Conservation (phyloP, 1,140 invertebrate genomes). For the Amyelois transitella region DNA sequence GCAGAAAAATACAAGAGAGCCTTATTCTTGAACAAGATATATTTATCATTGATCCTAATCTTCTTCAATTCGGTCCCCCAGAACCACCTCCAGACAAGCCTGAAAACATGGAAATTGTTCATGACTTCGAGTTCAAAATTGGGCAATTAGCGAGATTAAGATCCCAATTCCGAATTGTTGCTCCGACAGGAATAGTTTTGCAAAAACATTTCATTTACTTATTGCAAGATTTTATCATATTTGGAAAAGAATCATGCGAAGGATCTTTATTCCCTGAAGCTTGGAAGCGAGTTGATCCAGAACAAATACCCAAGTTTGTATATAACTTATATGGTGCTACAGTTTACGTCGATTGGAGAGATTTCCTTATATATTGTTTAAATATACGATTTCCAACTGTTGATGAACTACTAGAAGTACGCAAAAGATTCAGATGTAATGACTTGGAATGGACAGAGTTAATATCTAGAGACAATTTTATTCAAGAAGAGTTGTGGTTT, state of each 20-base stretch:
- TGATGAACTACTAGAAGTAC: conserved; percentile 67
- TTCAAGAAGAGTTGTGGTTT: conserved; percentile 74
- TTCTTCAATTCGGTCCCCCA: conserved; percentile 45
- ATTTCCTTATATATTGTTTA: conserved; percentile 77
- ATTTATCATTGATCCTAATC: conserved; percentile 62
- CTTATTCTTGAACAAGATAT: conserved; percentile 66
- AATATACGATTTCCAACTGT: conserved; percentile 70
- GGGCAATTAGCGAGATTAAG: conserved; percentile 69
- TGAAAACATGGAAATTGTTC: conserved; percentile 31
- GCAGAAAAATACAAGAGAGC: conserved; percentile 57
- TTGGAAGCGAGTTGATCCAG: conserved; percentile 71
- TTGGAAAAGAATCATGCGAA: conserved; percentile 63
- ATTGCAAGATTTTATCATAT: conserved; percentile 75
- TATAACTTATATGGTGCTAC: conserved; percentile 67
- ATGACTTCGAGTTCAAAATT: conserved; percentile 65
- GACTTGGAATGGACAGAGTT: conserved; percentile 64
- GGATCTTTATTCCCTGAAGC: conserved; percentile 61
- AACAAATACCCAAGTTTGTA: conserved; percentile 66
- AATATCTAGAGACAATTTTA: conserved; percentile 54
- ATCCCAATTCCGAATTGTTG: conserved; percentile 69
- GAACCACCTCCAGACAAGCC: conserved; percentile 16
- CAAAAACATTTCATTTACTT: conserved; percentile 73
- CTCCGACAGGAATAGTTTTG: conserved; percentile 72
- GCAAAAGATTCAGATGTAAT: conserved; percentile 55
- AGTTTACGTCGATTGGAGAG: conserved; percentile 76